phyloP scores from a whole-genome alignment of 2,888 invertebrate genomes.

The Chloromyia formosa region DNA sequence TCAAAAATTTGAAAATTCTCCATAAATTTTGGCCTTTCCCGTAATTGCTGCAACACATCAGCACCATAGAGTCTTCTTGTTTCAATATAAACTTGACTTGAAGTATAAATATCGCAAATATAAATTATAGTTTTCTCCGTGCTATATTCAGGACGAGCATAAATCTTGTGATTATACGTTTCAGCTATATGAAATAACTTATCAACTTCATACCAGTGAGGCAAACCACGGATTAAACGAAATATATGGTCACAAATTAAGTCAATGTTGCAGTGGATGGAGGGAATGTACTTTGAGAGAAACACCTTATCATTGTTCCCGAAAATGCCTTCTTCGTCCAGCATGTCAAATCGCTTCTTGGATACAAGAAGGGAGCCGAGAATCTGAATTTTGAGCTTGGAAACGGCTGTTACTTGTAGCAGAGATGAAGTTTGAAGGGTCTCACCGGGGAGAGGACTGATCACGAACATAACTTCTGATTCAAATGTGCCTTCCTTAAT shows the following conservation, averaged over 20 bases:
- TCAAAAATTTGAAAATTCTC: conserved; percentile 23
- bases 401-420: background rate
- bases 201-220: background rate
- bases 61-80: background rate
- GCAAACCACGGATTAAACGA: background rate
- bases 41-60: conserved; percentile 26
- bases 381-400: background rate
- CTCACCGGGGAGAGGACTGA: conserved; percentile 1
- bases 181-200: conserved; percentile 11
- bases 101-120: conserved; percentile 23
- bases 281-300: background rate
- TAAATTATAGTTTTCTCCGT: background rate
- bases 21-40: conserved; percentile 3
- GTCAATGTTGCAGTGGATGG: background rate
- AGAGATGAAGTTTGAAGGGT: background rate
- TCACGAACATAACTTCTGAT: background rate
- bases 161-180: background rate
- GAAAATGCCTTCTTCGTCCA: conserved; percentile 7
- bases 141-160: conserved; percentile 12
- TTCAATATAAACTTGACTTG: background rate
- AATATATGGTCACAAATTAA: background rate
- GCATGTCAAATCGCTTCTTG: background rate
- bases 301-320: background rate
- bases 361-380: conserved; percentile 14
- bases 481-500: no score